A percentile compares a stretch with the other conserved stretches of the same genome.
Conservation (phyloP, 2,113 vertebrate species). For the Brachyistius frenatus region DNA sequence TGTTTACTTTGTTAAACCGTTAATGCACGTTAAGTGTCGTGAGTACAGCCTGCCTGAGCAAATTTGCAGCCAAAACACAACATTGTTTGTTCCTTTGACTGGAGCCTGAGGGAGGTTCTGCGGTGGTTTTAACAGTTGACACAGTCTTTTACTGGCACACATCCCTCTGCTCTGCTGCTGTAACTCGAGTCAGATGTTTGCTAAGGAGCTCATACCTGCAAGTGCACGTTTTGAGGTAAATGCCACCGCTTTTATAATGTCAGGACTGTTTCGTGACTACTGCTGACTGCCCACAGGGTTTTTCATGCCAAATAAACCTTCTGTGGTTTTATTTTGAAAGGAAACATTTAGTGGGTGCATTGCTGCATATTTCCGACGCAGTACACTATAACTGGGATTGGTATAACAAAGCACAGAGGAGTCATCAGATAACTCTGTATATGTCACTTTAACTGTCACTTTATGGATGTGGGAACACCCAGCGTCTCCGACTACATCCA, state of each 20-base stretch:
- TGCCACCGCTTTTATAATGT: not conserved
- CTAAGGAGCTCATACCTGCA: slow-evolving; percentile 13
- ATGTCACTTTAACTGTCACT: no score
- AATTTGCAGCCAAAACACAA: slow-evolving; percentile 28
- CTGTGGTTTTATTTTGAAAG: no score
- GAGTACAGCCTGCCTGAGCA: not conserved
- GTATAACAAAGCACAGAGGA: not conserved
- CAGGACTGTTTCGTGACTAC: slow-evolving; percentile 1
- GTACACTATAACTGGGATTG: no score
- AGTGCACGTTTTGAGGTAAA: slow-evolving; percentile 5
- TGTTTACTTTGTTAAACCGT: not conserved
- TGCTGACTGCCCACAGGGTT: not conserved
- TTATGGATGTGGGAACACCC: no score
- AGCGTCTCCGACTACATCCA: not conserved
- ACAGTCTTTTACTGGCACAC: slow-evolving; percentile 24
- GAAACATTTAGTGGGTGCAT: no score
- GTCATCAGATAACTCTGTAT: no score
- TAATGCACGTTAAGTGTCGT: not conserved
- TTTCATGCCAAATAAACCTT: no score
- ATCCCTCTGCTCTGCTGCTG: slow-evolving; percentile 1
- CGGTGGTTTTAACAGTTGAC: slow-evolving; percentile 33
- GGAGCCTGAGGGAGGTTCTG: slow-evolving; percentile 39
- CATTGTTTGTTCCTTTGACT: slow-evolving; percentile 42
- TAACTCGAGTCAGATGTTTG: slow-evolving; percentile 45
- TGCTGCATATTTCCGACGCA: no score